Conservation (phyloP, 2,113 vertebrate species). For the Peromyscus polionotus region DNA sequence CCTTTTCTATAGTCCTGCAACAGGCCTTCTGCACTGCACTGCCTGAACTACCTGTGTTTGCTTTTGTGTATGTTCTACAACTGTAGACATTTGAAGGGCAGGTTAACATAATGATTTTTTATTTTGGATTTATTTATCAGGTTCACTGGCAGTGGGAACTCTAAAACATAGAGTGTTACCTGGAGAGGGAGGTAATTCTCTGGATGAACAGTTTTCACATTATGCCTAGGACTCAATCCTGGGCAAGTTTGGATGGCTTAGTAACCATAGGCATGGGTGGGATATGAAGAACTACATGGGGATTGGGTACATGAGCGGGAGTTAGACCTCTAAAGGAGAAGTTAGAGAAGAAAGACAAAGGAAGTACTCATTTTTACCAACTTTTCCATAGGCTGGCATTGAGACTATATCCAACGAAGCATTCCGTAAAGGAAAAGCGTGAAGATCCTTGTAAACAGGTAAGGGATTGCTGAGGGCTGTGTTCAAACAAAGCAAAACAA, state of each 20-base stretch:
- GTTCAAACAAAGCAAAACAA: background rate
- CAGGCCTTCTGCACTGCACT: background rate
- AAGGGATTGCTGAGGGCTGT: background rate
- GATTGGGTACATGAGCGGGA: background rate
- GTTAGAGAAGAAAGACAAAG: conserved; percentile 12
- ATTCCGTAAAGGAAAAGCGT: background rate
- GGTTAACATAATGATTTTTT: background rate
- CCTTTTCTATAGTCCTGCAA: background rate
- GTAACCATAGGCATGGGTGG: background rate
- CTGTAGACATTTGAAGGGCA: background rate
- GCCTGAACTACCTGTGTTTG: background rate
- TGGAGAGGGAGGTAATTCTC: background rate
- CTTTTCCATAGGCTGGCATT: background rate
- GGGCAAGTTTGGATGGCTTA: background rate
- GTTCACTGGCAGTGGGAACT: background rate
- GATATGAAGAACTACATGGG: background rate
- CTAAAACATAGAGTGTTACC: background rate
- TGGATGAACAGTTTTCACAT: background rate
- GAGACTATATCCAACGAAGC: background rate
- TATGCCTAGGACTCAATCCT: background rate
- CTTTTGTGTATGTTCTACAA: background rate
- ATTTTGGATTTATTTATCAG: conserved; percentile 38
- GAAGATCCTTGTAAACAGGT: background rate
- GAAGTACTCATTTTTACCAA: conserved; percentile 15
- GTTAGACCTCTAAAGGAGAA: background rate